phyloP scores from a whole-genome alignment of 2,113 vertebrate genomes.

The Neopipo cinnamomea region DNA sequence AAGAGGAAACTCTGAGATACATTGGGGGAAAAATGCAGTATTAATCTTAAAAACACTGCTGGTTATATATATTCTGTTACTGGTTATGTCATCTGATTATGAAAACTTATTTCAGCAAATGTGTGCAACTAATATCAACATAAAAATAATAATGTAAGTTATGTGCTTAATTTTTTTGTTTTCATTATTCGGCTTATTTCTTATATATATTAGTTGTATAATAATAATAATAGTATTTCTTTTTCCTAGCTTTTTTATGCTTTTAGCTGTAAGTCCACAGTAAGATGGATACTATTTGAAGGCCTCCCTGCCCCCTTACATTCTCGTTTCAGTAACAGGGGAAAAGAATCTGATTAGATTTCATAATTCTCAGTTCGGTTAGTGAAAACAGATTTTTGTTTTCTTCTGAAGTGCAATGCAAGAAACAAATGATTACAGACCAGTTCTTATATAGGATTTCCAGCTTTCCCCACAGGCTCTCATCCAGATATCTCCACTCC shows the following conservation, averaged over 20 bases:
- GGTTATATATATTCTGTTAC: not conserved
- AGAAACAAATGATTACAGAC: not conserved
- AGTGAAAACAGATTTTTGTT: not conserved
- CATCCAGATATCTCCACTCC: not conserved
- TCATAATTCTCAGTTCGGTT: not conserved
- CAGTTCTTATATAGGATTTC: not conserved
- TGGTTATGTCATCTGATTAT: not conserved
- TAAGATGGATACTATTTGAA: not conserved
- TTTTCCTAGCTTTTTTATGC: not conserved
- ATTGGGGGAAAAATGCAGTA: not conserved
- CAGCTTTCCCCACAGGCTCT: not conserved
- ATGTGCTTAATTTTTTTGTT: not conserved
- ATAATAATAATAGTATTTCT: fast-evolving
- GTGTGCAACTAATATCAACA: not conserved
- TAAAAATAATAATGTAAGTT: not conserved
- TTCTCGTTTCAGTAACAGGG: not conserved
- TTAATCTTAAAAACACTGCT: not conserved
- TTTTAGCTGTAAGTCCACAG: not conserved
- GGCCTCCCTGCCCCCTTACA: not conserved
- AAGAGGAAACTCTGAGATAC: not conserved
- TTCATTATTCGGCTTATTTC: not conserved
- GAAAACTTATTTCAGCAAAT: not conserved
- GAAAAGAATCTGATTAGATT: not conserved
- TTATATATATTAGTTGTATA: not conserved
- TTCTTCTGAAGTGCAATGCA: not conserved